Evolutionary conservation across 2,888 invertebrate genomes (phyloP), one percentile per base, ranked within the genome.

Genomic region (Trissonchulus sp.): DNA sequence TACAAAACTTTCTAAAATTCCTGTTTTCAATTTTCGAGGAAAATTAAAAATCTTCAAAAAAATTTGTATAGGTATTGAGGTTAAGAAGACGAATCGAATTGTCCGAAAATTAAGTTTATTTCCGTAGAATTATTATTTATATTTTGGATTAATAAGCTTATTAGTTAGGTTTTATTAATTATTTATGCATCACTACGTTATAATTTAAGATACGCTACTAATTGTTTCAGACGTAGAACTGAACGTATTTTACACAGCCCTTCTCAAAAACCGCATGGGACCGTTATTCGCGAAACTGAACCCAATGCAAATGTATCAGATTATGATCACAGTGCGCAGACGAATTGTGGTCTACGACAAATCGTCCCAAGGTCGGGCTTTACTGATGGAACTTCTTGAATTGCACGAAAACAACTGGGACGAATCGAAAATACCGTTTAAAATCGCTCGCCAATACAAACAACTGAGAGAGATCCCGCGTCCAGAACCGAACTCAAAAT

Each of bases 391-490:
- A 65, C 8, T 65, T 65, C 35, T 65, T 8, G 68, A 65, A 65
- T n/a, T 65, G 8, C 68, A 65, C 28, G 68, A 65, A 65, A 8
- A n/a, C n/a, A 8, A 65, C 15, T 65, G 68, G 68, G 35, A 65
- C 68, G 68, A 8, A 23, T 8, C 8, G 23, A 48, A 48, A 23
- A 8, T 48, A 23, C 48, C 48, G 48, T 48, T 48, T 48, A 8
- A 23, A 48, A 48, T 48, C 48, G 48, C 48, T 8, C 48, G 48
- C 23, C 48, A 48, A 23, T 48, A 48, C 48, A 48, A 48, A 48
- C 48, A 48, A 23, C 23, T 48, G 48, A 8, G 48, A 48, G 23
- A 48, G n/a, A n/a, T n/a, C n/a, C n/a, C n/a, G n/a, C n/a, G n/a
- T n/a, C n/a, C n/a, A n/a, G n/a, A n/a, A n/a, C n/a, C n/a, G n/a